Evolutionary conservation across 2,888 invertebrate genomes (phyloP).

Genomic region (Netelia inedita): DNA sequence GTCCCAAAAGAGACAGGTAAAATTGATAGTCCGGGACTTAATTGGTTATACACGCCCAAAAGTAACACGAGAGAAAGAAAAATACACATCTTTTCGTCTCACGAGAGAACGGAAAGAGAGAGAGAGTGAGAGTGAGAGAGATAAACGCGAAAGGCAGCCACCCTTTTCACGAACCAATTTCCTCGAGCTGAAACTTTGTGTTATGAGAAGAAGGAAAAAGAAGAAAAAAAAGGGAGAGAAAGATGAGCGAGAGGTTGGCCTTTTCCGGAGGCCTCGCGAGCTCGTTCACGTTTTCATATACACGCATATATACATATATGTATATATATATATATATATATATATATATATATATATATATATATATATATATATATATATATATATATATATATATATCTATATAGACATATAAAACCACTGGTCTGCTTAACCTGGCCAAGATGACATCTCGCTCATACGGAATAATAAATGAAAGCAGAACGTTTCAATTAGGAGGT

Average conservation of each 20-base stretch:
- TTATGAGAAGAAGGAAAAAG: conserved; percentile 33
- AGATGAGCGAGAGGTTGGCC: conserved; percentile 12
- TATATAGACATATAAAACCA: conserved; percentile 15
- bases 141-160: conserved; percentile 3
- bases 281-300: background rate
- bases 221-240: background rate
- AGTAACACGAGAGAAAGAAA: conserved; percentile 48
- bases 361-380: background rate
- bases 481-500: conserved; percentile 82
- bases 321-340: conserved; percentile 1
- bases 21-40: conserved; percentile 58
- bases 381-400: background rate
- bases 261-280: conserved; percentile 40
- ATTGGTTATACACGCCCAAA: conserved; percentile 63
- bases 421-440: conserved; percentile 49
- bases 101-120: conserved; percentile 4
- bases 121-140: conserved; percentile 3
- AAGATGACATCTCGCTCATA: conserved; percentile 79
- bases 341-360: background rate
- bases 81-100: conserved; percentile 17
- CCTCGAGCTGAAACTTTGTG: conserved; percentile 31
- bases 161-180: conserved; percentile 62
- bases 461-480: conserved; percentile 81
- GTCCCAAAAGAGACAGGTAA: conserved; percentile 38
- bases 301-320: background rate